Evolutionary conservation across 2,797 vertebrate genomes (phyloP).

Genomic region (Huso huso): DNA sequence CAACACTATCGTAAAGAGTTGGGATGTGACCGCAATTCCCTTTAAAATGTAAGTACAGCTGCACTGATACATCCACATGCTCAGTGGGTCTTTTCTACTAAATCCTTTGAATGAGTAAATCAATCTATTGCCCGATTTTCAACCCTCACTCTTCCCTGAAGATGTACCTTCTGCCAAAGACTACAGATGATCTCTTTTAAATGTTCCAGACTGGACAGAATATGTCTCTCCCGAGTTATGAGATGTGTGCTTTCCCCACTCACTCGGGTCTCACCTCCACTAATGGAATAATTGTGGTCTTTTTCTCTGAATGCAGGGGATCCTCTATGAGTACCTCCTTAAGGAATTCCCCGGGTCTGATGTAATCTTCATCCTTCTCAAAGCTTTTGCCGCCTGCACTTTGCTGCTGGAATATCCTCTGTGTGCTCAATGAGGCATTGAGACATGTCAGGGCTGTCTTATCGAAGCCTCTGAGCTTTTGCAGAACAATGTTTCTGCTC

Average conservation of each 20-base stretch:
- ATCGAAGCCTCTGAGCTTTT: neutral
- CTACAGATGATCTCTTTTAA: conserved; percentile 7
- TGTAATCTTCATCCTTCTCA: neutral
- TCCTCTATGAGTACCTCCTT: neutral
- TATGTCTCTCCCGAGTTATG: neutral
- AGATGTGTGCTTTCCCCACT: neutral
- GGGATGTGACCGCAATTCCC: too few relatives aligned
- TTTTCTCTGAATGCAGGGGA: neutral
- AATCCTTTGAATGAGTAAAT: conserved; percentile 1
- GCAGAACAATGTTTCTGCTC: conserved; percentile 6
- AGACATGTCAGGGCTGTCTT: neutral
- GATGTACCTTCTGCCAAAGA: neutral
- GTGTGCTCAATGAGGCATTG: neutral
- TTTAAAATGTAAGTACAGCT: too few relatives aligned
- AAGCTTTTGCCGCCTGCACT: neutral
- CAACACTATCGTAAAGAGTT: too few relatives aligned
- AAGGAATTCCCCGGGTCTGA: neutral
- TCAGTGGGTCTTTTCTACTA: neutral
- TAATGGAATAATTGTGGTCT: conserved; percentile 4
- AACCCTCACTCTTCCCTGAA: neutral
- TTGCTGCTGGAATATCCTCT: neutral
- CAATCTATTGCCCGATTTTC: neutral
- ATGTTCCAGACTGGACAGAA: neutral
- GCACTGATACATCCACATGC: neutral
- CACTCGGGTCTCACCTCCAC: neutral